These are phyloP conservation scores for Neoitamus cyanurus DNA, from an alignment of 2,888 invertebrate species.

Conservation along the genomic window DNA sequence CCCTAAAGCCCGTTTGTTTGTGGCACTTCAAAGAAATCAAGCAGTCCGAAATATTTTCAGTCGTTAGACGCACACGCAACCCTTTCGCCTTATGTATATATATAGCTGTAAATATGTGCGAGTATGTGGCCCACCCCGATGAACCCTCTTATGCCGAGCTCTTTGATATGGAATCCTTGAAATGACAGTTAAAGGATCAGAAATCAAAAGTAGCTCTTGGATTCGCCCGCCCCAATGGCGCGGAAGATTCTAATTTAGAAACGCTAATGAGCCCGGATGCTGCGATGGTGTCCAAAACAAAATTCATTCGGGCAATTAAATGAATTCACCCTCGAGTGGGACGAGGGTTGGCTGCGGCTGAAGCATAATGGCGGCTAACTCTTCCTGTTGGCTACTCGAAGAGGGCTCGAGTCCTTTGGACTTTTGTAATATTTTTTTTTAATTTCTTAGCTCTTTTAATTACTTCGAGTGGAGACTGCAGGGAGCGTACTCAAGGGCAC, in stretches of 20 bases:
- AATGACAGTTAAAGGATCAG: conserved; percentile 49
- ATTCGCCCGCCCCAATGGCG: not conserved
- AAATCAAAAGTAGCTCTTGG: conserved; percentile 48
- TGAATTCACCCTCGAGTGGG: conserved; percentile 10
- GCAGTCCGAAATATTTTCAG: conserved; percentile 13
- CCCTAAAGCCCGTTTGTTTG: not conserved
- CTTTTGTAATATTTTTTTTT: not conserved
- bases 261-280: conserved; percentile 4
- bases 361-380: not conserved
- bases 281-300: conserved; percentile 24
- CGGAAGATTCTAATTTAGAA: conserved; percentile 19
- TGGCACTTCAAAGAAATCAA: conserved; percentile 33
- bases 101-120: not conserved
- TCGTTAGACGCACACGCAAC: conserved; percentile 2
- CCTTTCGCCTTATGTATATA: not conserved
- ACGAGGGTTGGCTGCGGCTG: not conserved
- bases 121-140: not conserved
- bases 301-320: conserved; percentile 36
- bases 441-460: not conserved
- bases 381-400: not conserved
- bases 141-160: conserved; percentile 7
- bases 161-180: conserved; percentile 22
- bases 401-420: not conserved
- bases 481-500: not conserved
- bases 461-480: not conserved